These are phyloP conservation scores for Cotesia glomerata DNA, from an alignment of 1,140 invertebrate species.

Conservation along the genomic window DNA sequence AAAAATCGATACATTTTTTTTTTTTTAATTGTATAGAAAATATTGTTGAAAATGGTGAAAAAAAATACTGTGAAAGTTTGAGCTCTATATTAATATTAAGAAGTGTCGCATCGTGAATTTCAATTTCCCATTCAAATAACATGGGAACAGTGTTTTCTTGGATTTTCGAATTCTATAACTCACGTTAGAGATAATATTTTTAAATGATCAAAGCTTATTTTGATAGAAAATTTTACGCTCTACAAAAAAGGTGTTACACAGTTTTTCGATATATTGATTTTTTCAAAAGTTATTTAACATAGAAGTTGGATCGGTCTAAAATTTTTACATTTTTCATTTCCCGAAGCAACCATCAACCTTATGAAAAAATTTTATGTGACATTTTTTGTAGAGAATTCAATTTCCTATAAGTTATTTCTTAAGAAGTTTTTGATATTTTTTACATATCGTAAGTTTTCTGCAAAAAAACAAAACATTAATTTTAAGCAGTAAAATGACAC, in stretches of 20 bases:
- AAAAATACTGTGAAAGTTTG: not conserved
- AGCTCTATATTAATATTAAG: too few species aligned
- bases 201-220: not conserved
- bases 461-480: not conserved
- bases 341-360: not conserved
- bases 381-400: not conserved
- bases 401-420: too few species aligned
- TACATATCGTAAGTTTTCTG: too few species aligned
- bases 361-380: not conserved
- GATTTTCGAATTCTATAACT: not conserved
- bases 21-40: slow-evolving; percentile 1
- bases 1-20: slow-evolving; percentile 1
- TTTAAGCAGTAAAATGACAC: not conserved
- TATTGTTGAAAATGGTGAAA: not conserved
- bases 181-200: not conserved
- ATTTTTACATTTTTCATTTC: slow-evolving; percentile 3
- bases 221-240: not conserved
- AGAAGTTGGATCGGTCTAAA: not conserved
- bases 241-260: not conserved
- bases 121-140: too few species aligned
- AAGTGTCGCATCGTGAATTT: too few species aligned
- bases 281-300: slow-evolving; percentile 4
- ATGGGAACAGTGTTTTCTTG: not conserved
- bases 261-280: not conserved
- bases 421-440: too few species aligned